Base-by-base conservation (phyloP, 2,113 vertebrate genomes). In the Lontra canadensis region DNA sequence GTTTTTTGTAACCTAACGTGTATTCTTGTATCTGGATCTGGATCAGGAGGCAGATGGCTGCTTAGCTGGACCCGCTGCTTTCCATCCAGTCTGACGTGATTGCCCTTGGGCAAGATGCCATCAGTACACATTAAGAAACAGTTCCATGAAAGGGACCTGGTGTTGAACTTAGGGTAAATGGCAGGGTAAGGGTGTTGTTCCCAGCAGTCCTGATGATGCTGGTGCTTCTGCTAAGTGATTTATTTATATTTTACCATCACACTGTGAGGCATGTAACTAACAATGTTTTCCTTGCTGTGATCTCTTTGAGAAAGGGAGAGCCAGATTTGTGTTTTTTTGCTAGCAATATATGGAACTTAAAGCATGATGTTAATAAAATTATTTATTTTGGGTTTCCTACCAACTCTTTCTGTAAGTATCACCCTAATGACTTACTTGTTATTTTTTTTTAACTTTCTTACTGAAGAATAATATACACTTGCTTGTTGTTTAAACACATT, bases 311-410 rank as follows among this genome's bases (percentile, higher is more conserved):
- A 73, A 94, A 88, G 25, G 76, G 63, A 79, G 17, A 39, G 79
- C 18, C 82, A 80, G 78, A 82, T 82, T 81, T 89, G 23, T 65
- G 88, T 36, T 7, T 52, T 63, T 14, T 25, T 23, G 2, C 71
- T 90, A 57, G 8, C 80, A 59, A 78, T 82, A 55, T 78, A 44
- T 95, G 59, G 21, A 94, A 67, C 29, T 61, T 55, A 47, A 21
- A 86, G 47, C 36, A 82, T 36, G 26, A n/a, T 94, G 31, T 79
- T 90, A 71, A 59, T 86, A 76, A 65, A 95, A 91, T 76, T 88
- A 86, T 80, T 90, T 84, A 84, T 88, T 90, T 90, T 81, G 42
- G 42, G 84, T 36, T 95, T 91, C 15, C 52, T 39, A 91, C 49
- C 3, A 94, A 83, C 25, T 65, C 61, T 59, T 44, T 82, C 44